Percentiles rank a stretch among this genome's conserved stretches.
These are phyloP conservation scores for Nycticryphes semicollaris DNA, from an alignment of 2,113 vertebrate species.

Conservation along the genomic window DNA sequence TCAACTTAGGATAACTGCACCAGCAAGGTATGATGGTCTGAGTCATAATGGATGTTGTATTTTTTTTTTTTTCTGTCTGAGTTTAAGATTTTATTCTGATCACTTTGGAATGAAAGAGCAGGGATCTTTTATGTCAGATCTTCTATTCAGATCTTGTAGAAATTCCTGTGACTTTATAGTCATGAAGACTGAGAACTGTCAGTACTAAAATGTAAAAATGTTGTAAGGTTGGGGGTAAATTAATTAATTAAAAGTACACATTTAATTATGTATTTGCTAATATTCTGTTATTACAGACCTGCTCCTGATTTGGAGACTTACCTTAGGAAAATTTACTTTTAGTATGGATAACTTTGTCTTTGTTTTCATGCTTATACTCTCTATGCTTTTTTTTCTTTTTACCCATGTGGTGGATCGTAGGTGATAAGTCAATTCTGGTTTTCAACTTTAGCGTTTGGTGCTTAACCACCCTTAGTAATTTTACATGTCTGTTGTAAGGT, in stretches of 20 bases:
- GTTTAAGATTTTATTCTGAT: background rate
- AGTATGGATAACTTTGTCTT: background rate
- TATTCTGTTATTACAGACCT: background rate
- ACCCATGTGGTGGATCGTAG: background rate
- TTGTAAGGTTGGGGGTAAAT: background rate
- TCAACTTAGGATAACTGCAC: conserved; percentile 93
- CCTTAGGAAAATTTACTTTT: background rate
- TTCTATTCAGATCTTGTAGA: background rate
- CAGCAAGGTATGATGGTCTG: conserved; percentile 88
- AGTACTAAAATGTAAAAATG: background rate
- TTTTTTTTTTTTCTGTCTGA: background rate
- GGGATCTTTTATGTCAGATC: background rate
- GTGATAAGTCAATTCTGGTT: background rate
- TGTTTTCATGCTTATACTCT: background rate
- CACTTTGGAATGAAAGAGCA: background rate
- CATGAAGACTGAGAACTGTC: background rate
- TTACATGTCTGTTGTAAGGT: background rate
- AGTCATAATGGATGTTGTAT: background rate
- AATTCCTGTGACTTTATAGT: background rate
- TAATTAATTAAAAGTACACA: background rate
- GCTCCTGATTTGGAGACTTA: background rate
- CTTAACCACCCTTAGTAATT: background rate
- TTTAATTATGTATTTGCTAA: background rate
- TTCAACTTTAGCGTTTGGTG: background rate
- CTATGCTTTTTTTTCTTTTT: background rate